These are phyloP conservation scores for Oreochromis grahami DNA, from an alignment of 2,797 vertebrate species.

Conservation along the genomic window DNA sequence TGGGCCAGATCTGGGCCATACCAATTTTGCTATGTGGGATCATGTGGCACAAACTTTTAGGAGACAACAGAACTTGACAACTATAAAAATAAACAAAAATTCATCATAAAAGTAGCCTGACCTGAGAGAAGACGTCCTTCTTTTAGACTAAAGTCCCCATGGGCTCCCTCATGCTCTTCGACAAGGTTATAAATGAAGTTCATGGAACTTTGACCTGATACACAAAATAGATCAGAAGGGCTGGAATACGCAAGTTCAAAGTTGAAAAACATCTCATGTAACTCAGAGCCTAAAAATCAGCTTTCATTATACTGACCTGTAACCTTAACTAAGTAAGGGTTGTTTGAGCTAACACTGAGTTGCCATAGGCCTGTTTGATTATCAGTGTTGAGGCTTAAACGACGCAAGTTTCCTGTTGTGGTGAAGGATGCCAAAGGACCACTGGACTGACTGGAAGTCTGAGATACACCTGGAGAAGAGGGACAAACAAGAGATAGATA, in stretches of 20 bases:
- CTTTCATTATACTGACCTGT: slow-evolving; percentile 47
- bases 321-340: slow-evolving; percentile 60
- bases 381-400: slow-evolving; percentile 38
- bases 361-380: slow-evolving; percentile 61
- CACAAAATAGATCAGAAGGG: neutral
- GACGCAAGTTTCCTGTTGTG: slow-evolving; percentile 59
- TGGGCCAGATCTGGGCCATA: too few species aligned
- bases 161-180: slow-evolving; percentile 36
- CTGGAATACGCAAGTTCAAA: neutral
- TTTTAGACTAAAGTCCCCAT: slow-evolving; percentile 43
- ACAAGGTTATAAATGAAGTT: slow-evolving; percentile 10
- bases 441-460: slow-evolving; percentile 34
- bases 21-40: too few species aligned
- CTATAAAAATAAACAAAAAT: neutral
- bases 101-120: neutral
- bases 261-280: neutral
- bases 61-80: too few species aligned
- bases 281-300: neutral
- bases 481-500: neutral
- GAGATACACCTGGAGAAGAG: slow-evolving; percentile 51
- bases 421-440: slow-evolving; percentile 54
- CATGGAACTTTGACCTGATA: slow-evolving; percentile 65
- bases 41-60: too few species aligned
- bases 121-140: slow-evolving; percentile 60
- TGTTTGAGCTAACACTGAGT: slow-evolving; percentile 44